A percentile compares a stretch with the other conserved stretches of the same genome.
Conservation (phyloP, 2,797 vertebrate genomes). For the Myioborus miniatus region DNA sequence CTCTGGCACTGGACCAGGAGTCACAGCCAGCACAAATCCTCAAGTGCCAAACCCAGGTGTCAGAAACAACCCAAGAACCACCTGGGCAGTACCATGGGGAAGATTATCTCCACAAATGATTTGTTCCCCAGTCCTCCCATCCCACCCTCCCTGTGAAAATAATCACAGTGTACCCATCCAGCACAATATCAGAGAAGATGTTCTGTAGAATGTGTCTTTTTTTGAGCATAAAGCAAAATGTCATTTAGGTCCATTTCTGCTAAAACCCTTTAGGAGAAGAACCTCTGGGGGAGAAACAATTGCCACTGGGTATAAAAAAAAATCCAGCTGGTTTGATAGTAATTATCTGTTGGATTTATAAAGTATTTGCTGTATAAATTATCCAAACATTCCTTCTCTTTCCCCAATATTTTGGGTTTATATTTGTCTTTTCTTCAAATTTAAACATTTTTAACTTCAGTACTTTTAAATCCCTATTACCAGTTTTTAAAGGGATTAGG, state of each 20-base stretch:
- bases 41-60: background rate
- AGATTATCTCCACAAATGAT: background rate
- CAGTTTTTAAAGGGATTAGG: slow-evolving; percentile 40
- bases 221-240: background rate
- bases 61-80: background rate
- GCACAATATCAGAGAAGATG: background rate
- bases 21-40: background rate
- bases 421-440: slow-evolving; percentile 7
- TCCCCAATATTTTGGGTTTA: background rate
- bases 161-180: accelerated
- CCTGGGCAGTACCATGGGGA: accelerated
- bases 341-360: background rate
- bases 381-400: background rate
- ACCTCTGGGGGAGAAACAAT: background rate
- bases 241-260: background rate
- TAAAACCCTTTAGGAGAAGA: background rate
- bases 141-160: background rate
- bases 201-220: background rate
- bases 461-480: background rate
- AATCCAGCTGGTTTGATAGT: background rate
- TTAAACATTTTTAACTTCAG: slow-evolving; percentile 12
- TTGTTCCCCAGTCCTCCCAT: background rate
- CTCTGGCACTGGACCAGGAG: no score
- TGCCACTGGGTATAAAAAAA: background rate
- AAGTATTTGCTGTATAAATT: slow-evolving; percentile 7